Conservation (phyloP, 1,140 invertebrate species). For the Polyergus mexicanus region DNA sequence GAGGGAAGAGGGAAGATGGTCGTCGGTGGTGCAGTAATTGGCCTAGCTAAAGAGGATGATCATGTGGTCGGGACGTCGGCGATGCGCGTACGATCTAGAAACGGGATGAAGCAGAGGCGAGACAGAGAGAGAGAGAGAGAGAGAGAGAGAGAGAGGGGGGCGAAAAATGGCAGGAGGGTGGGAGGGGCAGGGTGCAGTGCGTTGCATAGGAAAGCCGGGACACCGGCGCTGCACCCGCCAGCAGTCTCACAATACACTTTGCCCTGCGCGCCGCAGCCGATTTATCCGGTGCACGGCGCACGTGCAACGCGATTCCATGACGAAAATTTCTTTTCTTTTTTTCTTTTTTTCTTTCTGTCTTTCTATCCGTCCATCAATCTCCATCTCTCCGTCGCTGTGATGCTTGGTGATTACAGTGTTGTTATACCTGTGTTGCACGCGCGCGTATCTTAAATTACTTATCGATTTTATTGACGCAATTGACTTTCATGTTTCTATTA, state of each 20-base stretch:
- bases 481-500: not conserved
- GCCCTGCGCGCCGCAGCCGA: conserved; percentile 71
- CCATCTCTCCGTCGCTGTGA: conserved; percentile 6
- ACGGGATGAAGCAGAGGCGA: conserved; percentile 42
- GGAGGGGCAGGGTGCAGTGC: conserved; percentile 60
- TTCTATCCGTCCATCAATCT: not conserved
- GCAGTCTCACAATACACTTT: conserved; percentile 81
- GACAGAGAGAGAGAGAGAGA: not conserved
- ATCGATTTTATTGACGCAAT: conserved; percentile 4
- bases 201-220: conserved; percentile 76
- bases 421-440: conserved; percentile 7
- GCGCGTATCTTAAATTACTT: not conserved
- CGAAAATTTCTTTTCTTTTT: too few species aligned
- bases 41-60: conserved; percentile 65
- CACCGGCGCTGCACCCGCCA: conserved; percentile 71
- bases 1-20: conserved; percentile 9
- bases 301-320: conserved; percentile 58
- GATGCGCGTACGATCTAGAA: conserved; percentile 67
- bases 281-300: conserved; percentile 62
- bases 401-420: conserved; percentile 43
- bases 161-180: conserved; percentile 48
- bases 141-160: not conserved
- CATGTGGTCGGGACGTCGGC: conserved; percentile 63
- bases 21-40: conserved; percentile 67
- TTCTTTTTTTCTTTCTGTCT: not conserved